Evolutionary conservation across 2,888 invertebrate species (phyloP), one percentile per base, ranked within the genome.

Genomic region (Crocallis elinguaria): DNA sequence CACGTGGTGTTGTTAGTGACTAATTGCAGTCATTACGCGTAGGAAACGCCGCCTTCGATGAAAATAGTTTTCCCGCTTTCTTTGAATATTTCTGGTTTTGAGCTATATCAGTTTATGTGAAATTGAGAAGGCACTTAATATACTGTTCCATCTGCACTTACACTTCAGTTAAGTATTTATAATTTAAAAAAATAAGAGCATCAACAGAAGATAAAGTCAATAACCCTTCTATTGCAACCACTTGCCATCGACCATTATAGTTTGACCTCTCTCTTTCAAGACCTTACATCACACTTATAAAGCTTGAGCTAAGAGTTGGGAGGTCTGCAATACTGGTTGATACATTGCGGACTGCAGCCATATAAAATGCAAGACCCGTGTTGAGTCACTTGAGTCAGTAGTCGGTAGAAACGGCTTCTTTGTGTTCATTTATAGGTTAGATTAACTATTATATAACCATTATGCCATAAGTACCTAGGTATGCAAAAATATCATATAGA

Each of bases 221-320:
- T 66, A 75, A 75, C 73, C 77, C 64, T 64, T 65, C 67, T 52
- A 65, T 66, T 65, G 66, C 72, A 67, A 54, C 61, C 66, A 66
- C 67, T 65, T 64, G 65, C 58, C 44, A 43, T 8, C 11, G 21
- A 49, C 77, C 69, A 75, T 17, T 44, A 5, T 52, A 57, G 32
- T 39, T 12, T 57, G 73, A 57, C 2, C 70, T 49, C 13, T 45
- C 23, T 43, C 49, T 33, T 64, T 57, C 43, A 39, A 37, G 6
- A 19, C n/a, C 29, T 38, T 25, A 8, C 32, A 37, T 43, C 25
- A 32, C 33, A 23, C 13, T 17, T 13, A 14, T 21, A 42, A 35
- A 27, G n/a, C 1, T 13, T 9, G 14, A 21, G 14, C 1, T 29
- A 0, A 17, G 19, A 0, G 7, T 6, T 17, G 14, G 36, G 29